Evolutionary conservation across 2,113 vertebrate genomes (phyloP).

Genomic region (Tor tambroides): DNA sequence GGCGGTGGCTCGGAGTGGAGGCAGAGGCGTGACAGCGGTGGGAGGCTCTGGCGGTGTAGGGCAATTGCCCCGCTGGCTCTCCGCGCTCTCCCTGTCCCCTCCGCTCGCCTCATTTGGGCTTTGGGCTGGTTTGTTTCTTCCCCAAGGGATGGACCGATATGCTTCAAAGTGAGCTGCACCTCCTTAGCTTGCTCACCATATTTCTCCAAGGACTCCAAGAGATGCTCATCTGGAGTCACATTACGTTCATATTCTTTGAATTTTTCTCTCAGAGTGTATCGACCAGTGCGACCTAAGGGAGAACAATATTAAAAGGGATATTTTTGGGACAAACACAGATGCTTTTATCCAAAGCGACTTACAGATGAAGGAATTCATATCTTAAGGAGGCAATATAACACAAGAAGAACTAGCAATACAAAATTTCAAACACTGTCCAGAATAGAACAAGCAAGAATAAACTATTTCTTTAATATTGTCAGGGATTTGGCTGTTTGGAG

Average conservation of each 20-base stretch:
- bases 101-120: conserved; percentile 66
- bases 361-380: neutral
- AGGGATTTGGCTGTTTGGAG: neutral
- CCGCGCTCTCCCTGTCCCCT: conserved; percentile 53
- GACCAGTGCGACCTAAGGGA: conserved; percentile 74
- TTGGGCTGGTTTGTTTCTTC: conserved; percentile 64
- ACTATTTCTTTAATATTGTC: neutral
- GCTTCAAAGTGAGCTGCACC: conserved; percentile 75
- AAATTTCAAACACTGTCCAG: neutral
- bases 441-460: neutral
- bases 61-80: conserved; percentile 57
- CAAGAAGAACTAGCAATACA: neutral
- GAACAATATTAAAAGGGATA: neutral
- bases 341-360: neutral
- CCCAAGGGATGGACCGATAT: conserved; percentile 62
- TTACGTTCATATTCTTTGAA: conserved; percentile 78
- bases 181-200: conserved; percentile 77
- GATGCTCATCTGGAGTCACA: conserved; percentile 70
- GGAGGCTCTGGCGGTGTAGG: conserved; percentile 76
- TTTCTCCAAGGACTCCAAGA: conserved; percentile 74
- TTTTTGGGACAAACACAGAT: neutral
- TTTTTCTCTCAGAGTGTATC: conserved; percentile 76
- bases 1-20: conserved; percentile 57
- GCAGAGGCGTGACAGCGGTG: conserved; percentile 62
- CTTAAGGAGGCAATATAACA: neutral